Conservation (phyloP, 2,888 invertebrate species). For the Drosophila glabriapex region DNA sequence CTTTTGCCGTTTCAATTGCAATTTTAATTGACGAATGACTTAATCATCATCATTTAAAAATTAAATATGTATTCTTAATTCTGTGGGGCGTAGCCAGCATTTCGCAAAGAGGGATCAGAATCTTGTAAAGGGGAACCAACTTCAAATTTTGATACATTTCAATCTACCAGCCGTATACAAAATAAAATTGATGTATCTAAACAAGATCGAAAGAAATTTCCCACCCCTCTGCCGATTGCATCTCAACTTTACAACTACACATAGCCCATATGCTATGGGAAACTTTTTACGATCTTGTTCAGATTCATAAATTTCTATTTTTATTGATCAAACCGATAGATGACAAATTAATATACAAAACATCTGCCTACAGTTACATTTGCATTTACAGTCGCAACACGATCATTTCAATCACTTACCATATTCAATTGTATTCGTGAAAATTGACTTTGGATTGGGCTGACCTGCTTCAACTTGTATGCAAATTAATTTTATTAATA, state of each 20-base stretch:
- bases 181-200: not conserved
- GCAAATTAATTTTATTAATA: not conserved
- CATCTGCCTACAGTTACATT: not conserved
- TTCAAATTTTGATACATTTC: not conserved
- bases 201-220: not conserved
- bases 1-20: not conserved
- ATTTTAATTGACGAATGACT: not conserved
- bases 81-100: not conserved
- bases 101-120: not conserved
- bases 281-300: not conserved
- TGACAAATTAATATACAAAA: not conserved
- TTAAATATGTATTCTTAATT: not conserved
- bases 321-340: conserved; percentile 8
- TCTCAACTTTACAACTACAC: not conserved
- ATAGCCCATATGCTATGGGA: not conserved
- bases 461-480: not conserved
- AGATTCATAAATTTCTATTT: not conserved
- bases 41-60: not conserved
- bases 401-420: conserved; percentile 2
- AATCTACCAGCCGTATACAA: not conserved
- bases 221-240: not conserved
- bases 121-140: not conserved
- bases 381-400: conserved; percentile 16
- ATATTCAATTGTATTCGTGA: not conserved
- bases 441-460: not conserved